These are phyloP conservation scores for Bombus superbus DNA, from an alignment of 1,140 invertebrate species.

Conservation along the genomic window DNA sequence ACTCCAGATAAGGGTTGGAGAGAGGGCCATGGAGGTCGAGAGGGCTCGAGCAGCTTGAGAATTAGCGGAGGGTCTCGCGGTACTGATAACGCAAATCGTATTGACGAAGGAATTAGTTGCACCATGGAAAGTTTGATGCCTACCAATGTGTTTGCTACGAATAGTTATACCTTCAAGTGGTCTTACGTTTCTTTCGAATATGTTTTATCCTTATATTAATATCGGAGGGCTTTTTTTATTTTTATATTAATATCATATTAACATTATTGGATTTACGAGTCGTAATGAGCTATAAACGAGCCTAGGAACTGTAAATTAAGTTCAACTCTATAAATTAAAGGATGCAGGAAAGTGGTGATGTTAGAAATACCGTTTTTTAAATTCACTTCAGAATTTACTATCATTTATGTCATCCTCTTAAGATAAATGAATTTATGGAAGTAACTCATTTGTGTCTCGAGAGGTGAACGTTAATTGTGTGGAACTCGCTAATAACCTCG, in stretches of 20 bases:
- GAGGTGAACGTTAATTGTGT: no score
- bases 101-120: conserved; percentile 41
- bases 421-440: no score
- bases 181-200: not conserved
- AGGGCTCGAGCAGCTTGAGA: conserved; percentile 35
- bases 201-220: not conserved
- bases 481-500: no score
- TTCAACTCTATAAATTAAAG: no score
- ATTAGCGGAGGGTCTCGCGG: conserved; percentile 49
- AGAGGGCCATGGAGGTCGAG: conserved; percentile 4
- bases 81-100: conserved; percentile 48
- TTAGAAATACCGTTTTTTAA: no score
- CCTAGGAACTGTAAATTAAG: no score
- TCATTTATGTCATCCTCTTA: no score
- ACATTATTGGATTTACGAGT: no score
- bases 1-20: conserved; percentile 50
- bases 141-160: not conserved
- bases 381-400: no score
- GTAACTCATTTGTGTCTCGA: no score
- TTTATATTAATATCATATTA: not conserved
- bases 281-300: no score
- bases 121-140: not conserved
- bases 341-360: no score
- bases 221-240: not conserved
- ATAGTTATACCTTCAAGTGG: not conserved